phyloP scores from a whole-genome alignment of 2,888 invertebrate species.

The Perizoma affinitatum region DNA sequence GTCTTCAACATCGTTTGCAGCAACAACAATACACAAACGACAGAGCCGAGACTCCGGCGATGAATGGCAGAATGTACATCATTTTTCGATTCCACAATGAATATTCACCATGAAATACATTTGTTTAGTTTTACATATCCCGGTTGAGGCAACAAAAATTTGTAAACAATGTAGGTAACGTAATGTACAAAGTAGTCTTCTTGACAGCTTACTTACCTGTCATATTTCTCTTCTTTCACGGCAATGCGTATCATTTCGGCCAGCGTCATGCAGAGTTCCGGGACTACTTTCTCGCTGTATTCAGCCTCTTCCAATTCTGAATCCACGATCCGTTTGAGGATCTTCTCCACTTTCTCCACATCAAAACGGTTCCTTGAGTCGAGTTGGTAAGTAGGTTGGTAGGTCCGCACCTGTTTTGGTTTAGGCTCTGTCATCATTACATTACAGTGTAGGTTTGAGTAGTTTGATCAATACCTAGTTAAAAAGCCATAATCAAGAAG shows the following conservation, averaged over 20 bases:
- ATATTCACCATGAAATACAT: too few species aligned
- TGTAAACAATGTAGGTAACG: conserved; percentile 4
- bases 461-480: conserved; percentile 63
- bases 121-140: too few species aligned
- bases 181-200: too few species aligned
- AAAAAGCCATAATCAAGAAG: too few species aligned
- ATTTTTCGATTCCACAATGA: conserved; percentile 22
- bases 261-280: conserved; percentile 83
- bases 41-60: conserved; percentile 52
- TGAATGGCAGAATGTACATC: conserved; percentile 58
- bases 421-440: conserved; percentile 57
- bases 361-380: conserved; percentile 86
- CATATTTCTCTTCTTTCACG: conserved; percentile 87
- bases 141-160: background rate
- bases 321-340: conserved; percentile 84
- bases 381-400: conserved; percentile 87
- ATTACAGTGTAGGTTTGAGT: conserved; percentile 17
- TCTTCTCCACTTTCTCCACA: conserved; percentile 83
- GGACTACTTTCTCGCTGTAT: conserved; percentile 84
- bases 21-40: conserved; percentile 41
- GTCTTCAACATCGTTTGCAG: conserved; percentile 14
- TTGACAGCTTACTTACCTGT: conserved; percentile 75
- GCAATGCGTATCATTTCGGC: conserved; percentile 84
- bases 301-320: conserved; percentile 85
- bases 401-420: conserved; percentile 73